Conservation (phyloP, 1,140 invertebrate species). For the Teleopsis dalmanni region DNA sequence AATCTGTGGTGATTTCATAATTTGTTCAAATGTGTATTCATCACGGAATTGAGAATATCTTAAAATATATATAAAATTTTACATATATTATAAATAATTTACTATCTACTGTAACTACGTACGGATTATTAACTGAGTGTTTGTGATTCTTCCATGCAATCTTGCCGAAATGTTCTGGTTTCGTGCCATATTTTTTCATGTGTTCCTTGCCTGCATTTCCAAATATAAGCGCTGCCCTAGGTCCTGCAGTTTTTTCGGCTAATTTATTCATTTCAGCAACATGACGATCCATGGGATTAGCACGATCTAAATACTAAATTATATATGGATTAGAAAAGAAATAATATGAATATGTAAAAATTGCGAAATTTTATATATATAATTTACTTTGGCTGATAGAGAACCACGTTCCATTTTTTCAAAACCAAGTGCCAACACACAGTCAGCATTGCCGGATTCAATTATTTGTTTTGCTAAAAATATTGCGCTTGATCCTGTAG, state of each 20-base stretch:
- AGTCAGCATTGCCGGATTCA: slow-evolving; percentile 74
- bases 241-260: slow-evolving; percentile 68
- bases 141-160: slow-evolving; percentile 97
- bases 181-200: slow-evolving; percentile 93
- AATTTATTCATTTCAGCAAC: slow-evolving; percentile 77
- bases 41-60: slow-evolving; percentile 86
- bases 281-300: slow-evolving; percentile 91
- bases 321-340: neutral
- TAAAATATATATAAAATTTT: neutral
- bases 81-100: neutral
- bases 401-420: slow-evolving; percentile 97
- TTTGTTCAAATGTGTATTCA: slow-evolving; percentile 83
- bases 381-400: slow-evolving; percentile 58
- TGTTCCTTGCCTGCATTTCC: slow-evolving; percentile 94
- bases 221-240: slow-evolving; percentile 89
- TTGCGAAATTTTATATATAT: neutral
- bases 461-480: slow-evolving; percentile 86
- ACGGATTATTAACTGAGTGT: slow-evolving; percentile 93
- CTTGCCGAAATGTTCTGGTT: slow-evolving; percentile 88
- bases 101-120: no score
- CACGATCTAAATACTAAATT: slow-evolving; percentile 73
- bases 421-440: slow-evolving; percentile 89
- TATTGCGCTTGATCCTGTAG: slow-evolving; percentile 90
- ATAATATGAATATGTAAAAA: neutral
- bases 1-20: slow-evolving; percentile 75